These are phyloP conservation scores for Dryomyza anilis DNA, from an alignment of 2,888 invertebrate genomes.

Conservation along the genomic window DNA sequence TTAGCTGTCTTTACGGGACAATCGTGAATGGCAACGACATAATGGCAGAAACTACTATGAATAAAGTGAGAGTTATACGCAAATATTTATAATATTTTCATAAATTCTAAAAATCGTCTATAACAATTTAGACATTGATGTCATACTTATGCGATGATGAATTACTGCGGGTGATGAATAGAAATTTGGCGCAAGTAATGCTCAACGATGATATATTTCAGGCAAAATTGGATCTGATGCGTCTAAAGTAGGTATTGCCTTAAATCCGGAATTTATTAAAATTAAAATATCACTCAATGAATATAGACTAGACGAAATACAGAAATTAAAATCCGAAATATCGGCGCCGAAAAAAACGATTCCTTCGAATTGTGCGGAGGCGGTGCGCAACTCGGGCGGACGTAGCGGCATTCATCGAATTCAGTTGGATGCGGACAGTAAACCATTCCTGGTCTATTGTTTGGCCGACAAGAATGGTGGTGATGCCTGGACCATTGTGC, in stretches of 20 bases:
- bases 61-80: no score
- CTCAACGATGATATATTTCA: neutral
- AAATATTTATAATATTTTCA: no score
- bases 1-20: no score
- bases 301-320: no score
- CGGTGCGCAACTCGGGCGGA: neutral
- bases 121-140: neutral
- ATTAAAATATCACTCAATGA: no score
- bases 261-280: neutral
- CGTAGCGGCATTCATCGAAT: conserved; percentile 6
- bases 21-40: no score
- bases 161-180: neutral
- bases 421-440: conserved; percentile 41
- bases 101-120: no score
- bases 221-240: neutral
- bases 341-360: no score
- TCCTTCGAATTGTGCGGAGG: conserved; percentile 15
- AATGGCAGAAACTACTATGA: no score
- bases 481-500: neutral
- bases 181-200: neutral
- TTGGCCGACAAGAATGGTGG: conserved; percentile 64
- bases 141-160: neutral
- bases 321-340: no score
- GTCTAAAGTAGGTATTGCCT: neutral
- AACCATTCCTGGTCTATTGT: conserved; percentile 64